A percentile compares a stretch with the other conserved stretches of the same genome.
Conservation (phyloP, 2,797 vertebrate species). For the Pipistrellus nathusii region DNA sequence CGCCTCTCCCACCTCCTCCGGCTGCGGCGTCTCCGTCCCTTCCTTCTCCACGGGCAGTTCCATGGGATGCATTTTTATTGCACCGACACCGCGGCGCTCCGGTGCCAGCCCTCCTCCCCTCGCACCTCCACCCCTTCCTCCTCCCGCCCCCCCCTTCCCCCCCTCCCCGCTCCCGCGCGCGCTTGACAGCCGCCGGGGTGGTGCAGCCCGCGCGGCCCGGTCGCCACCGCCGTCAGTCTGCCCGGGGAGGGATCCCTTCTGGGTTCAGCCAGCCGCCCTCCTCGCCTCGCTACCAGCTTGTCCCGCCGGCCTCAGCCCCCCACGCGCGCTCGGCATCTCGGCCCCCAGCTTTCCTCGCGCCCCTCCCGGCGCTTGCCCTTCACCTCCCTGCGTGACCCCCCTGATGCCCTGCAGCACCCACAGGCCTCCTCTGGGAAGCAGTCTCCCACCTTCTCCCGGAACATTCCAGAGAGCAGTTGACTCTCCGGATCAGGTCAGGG, state of each 20-base stretch:
- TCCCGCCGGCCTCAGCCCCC: background rate
- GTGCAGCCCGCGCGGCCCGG: slow-evolving; percentile 49
- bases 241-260: background rate
- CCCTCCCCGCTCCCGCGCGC: background rate
- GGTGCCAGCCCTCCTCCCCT: slow-evolving; percentile 81
- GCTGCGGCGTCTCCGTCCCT: slow-evolving; percentile 57
- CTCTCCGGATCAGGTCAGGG: slow-evolving; percentile 84
- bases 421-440: slow-evolving; percentile 73
- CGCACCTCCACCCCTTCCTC: slow-evolving; percentile 77
- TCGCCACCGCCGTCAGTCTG: background rate
- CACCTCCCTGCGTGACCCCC: slow-evolving; percentile 38
- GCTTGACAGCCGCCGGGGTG: slow-evolving; percentile 74
- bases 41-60: slow-evolving; percentile 77
- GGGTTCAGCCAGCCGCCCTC: background rate
- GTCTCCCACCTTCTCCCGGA: slow-evolving; percentile 87
- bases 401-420: slow-evolving; percentile 66
- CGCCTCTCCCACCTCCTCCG: slow-evolving; percentile 50
- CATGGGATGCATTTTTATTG: slow-evolving; percentile 84
- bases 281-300: background rate
- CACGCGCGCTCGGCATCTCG: background rate
- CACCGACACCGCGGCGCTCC: slow-evolving; percentile 80
- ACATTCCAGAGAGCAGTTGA: slow-evolving; percentile 87
- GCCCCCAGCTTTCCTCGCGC: background rate
- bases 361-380: background rate
- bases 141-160: slow-evolving; percentile 28